Evolutionary conservation across 2,797 vertebrate genomes (phyloP).

Genomic region (Trachurus trachurus): DNA sequence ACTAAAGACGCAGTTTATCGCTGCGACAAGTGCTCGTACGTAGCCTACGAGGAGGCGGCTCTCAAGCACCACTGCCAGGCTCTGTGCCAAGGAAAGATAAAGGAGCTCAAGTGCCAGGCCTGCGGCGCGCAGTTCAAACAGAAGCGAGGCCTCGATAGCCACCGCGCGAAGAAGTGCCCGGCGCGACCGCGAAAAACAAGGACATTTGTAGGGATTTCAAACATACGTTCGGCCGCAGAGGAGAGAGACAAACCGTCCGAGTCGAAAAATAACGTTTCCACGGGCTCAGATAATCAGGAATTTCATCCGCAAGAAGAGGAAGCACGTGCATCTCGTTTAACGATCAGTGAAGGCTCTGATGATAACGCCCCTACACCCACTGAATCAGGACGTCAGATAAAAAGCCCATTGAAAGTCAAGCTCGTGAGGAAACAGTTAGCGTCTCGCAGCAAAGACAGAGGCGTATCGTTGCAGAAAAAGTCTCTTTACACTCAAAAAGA

Average conservation of each 20-base stretch:
- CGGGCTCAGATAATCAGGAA: slow-evolving; percentile 31
- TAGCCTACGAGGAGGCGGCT: slow-evolving; percentile 88
- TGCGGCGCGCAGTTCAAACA: slow-evolving; percentile 94
- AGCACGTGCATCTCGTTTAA: slow-evolving; percentile 10
- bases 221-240: slow-evolving; percentile 1
- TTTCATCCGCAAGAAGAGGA: slow-evolving; percentile 14
- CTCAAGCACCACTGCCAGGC: slow-evolving; percentile 87
- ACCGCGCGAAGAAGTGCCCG: slow-evolving; percentile 90
- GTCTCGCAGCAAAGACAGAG: slow-evolving; percentile 4
- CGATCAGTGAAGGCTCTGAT: not conserved
- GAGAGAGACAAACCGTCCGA: slow-evolving; percentile 9
- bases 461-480: not conserved
- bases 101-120: slow-evolving; percentile 83
- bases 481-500: slow-evolving; percentile 54
- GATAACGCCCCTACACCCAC: not conserved
- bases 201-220: slow-evolving; percentile 43
- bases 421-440: not conserved
- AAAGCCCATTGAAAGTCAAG: slow-evolving; percentile 2
- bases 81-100: slow-evolving; percentile 83
- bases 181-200: slow-evolving; percentile 80
- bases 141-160: slow-evolving; percentile 91
- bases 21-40: slow-evolving; percentile 89
- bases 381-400: not conserved
- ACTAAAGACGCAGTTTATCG: slow-evolving; percentile 79
- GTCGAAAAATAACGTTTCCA: not conserved